Evolutionary conservation across 2,797 vertebrate species (phyloP), one percentile per base, ranked within the genome.

Genomic region (Schizothorax lantsangensis): DNA sequence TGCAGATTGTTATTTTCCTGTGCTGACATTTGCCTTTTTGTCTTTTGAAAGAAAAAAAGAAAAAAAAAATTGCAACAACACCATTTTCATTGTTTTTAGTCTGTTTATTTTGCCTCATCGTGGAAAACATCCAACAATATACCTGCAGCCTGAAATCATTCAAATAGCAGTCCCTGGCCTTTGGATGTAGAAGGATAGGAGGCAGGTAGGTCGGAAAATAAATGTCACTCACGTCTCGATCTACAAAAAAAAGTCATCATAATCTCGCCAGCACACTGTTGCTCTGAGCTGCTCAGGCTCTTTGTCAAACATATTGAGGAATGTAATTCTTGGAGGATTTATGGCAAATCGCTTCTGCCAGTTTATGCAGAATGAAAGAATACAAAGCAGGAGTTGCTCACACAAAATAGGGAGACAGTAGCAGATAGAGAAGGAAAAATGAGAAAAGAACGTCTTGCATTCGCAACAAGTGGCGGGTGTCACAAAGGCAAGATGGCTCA

Each of bases 301-400:
- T 84, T 88, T 86, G 75, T 72, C 81, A 88, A 79, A 84, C 79
- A 69, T 89, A 86, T 71, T 49, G 85, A 79, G 54, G 59, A 69
- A 86, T 68, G 81, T 86, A 74, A 84, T 84, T 87, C 86, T 74
- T 73, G 9, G 23, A 87, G 68, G 82, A 72, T 80, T 83, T 79
- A 40, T 84, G 81, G 78, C 62, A 86, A 86, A 86, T 88, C n/a
- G 30, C 43, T 72, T 75, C 81, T 81, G 69, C 75, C 69, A 66
- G 64, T 86, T 82, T 79, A 86, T 59, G 62, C 77, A 84, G 71
- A 83, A 72, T 79, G 33, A 40, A 84, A 12, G 54, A 79, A 64
- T 69, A 62, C 64, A 78, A 73, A 74, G 54, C 54, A 62, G 0
- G 10, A 40, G 15, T 77, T 26, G 11, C 30, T 52, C 68, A 59